Percentiles rank a stretch among this genome's conserved stretches.
These are phyloP conservation scores for Hanleya hanleyi DNA, from an alignment of 2,888 invertebrate species.

Conservation along the genomic window DNA sequence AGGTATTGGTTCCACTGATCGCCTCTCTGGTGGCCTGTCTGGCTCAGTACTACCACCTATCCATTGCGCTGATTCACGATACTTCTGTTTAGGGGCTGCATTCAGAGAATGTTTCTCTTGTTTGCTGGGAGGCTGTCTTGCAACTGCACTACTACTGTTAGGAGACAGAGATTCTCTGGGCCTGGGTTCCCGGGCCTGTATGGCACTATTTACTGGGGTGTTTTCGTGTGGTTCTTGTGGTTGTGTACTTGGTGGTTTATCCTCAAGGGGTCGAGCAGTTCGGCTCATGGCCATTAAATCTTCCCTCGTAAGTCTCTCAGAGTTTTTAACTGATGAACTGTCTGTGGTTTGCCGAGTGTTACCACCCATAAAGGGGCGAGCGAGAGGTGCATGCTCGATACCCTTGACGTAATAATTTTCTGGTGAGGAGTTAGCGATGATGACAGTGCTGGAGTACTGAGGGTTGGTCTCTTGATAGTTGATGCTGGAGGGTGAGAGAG, in stretches of 20 bases:
- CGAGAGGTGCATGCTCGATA: not conserved
- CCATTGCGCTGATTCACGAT: slow-evolving; percentile 44
- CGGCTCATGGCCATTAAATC: slow-evolving; percentile 62
- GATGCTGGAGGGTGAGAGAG: slow-evolving; percentile 15
- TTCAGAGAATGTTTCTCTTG: slow-evolving; percentile 56
- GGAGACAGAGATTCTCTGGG: slow-evolving; percentile 10
- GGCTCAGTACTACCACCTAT: slow-evolving; percentile 33
- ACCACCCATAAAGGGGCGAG: not conserved
- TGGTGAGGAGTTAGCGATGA: slow-evolving; percentile 3
- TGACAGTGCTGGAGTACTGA: slow-evolving; percentile 24
- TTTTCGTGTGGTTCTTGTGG: slow-evolving; percentile 12
- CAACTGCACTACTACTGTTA: slow-evolving; percentile 19
- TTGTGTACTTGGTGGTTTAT: slow-evolving; percentile 34
- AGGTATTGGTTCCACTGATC: not conserved
- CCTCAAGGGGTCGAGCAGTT: slow-evolving; percentile 53
- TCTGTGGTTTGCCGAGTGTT: not conserved
- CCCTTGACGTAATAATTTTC: not conserved
- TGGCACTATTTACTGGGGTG: not conserved
- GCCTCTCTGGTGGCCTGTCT: slow-evolving; percentile 36
- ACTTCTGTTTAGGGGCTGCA: slow-evolving; percentile 59
- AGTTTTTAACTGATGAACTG: not conserved
- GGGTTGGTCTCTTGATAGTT: not conserved
- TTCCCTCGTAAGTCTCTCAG: slow-evolving; percentile 44
- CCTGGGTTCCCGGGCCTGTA: not conserved
- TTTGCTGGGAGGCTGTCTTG: slow-evolving; percentile 48